Evolutionary conservation across 1,140 invertebrate genomes (phyloP).

Genomic region (Drosophila paulistorum): DNA sequence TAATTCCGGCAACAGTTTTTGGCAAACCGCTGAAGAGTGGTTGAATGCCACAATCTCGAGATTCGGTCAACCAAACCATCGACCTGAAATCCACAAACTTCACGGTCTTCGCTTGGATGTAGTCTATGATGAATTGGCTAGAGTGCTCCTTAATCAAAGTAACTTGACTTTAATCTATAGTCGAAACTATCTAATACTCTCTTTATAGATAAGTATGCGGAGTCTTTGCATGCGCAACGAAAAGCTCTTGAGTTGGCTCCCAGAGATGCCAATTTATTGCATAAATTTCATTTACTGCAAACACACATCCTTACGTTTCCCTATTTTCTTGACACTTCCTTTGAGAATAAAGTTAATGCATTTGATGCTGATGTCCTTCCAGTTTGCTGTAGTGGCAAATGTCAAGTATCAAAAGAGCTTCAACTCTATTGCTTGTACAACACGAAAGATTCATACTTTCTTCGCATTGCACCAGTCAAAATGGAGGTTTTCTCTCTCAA

Average conservation of each 20-base stretch:
- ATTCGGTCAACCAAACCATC: not conserved
- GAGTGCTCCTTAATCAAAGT: not conserved
- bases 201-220: not conserved
- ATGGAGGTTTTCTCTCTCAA: conserved; percentile 31
- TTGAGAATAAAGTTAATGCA: not conserved
- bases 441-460: conserved; percentile 6
- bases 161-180: not conserved
- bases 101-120: not conserved
- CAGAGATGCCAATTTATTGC: not conserved
- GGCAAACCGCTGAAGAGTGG: conserved; percentile 1
- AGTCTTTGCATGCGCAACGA: conserved; percentile 6
- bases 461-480: conserved; percentile 36
- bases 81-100: conserved; percentile 8
- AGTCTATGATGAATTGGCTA: not conserved
- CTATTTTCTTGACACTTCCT: not conserved
- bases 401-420: not conserved
- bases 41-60: not conserved
- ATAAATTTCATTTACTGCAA: not conserved
- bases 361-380: not conserved
- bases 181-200: not conserved
- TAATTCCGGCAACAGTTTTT: not conserved
- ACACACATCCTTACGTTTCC: not conserved
- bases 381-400: conserved; percentile 27
- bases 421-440: conserved; percentile 36
- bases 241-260: not conserved